These are phyloP conservation scores for Drosophila virilis DNA, from an alignment of 1,140 invertebrate species.

Conservation along the genomic window DNA sequence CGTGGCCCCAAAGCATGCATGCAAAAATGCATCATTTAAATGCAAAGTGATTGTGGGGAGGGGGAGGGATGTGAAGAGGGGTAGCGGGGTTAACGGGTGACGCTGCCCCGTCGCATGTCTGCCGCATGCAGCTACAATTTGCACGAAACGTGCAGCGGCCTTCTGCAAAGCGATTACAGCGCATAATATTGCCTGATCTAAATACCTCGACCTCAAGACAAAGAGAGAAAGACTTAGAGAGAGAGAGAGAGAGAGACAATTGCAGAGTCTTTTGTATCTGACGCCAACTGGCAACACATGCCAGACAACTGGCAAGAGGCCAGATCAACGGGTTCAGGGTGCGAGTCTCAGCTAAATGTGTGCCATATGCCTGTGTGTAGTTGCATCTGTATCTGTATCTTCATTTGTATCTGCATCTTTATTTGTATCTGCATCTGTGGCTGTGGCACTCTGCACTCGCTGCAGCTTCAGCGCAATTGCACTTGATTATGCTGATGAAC, in stretches of 20 bases:
- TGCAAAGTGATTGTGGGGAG: conserved; percentile 6
- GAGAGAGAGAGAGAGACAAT: background rate
- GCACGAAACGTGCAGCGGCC: conserved; percentile 60
- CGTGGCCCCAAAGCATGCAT: conserved; percentile 39
- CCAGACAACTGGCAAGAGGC: conserved; percentile 10
- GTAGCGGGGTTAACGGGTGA: conserved; percentile 3
- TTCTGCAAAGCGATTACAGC: conserved; percentile 61
- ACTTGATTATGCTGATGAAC: conserved; percentile 45
- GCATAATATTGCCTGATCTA: conserved; percentile 62
- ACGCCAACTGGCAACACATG: conserved; percentile 37
- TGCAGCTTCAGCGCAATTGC: conserved; percentile 55
- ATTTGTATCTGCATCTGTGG: conserved; percentile 3
- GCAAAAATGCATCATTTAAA: conserved; percentile 23
- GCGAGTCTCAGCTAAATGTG: conserved; percentile 22
- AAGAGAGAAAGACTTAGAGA: conserved; percentile 12
- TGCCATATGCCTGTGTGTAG: conserved; percentile 49
- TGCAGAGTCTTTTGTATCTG: background rate
- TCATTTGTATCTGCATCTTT: conserved; percentile 26
- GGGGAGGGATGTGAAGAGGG: background rate
- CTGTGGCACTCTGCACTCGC: conserved; percentile 45
- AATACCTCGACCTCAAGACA: conserved; percentile 44
- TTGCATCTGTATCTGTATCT: conserved; percentile 26
- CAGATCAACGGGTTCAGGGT: conserved; percentile 22
- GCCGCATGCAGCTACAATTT: conserved; percentile 54
- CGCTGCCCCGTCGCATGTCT: conserved; percentile 40